Base-by-base conservation (phyloP, 2,888 invertebrate species). In the Linyphia triangularis region DNA sequence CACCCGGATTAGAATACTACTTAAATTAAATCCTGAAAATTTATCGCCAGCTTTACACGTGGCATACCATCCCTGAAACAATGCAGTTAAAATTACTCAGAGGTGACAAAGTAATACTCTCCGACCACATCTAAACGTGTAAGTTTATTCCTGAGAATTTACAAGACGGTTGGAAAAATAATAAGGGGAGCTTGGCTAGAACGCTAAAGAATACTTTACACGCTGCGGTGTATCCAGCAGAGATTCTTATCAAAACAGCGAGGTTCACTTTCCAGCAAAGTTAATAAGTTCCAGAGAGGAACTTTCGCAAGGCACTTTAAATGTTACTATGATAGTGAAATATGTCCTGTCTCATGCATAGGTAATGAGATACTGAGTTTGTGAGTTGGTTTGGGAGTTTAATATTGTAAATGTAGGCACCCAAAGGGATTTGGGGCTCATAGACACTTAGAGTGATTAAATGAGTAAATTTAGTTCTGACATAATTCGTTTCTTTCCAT, bases 71-170 rank as follows among this genome's bases (percentile, higher is more conserved):
- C 16, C 61, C 7, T n/a, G n/a, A 57, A 59, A 28, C 30, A 28
- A 61, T n/a, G 33, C 61, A 33, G 22, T 40, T 24, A 63, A 59
- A 77, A 61, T 63, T 77, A 63, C 61, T 73, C 51, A 19, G 13
- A 28, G 26, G 37, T 40, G 77, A 61, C 61, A 37, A 33, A 77
- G 61, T 77, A 77, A 77, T 77, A 61, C 61, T 26, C 26, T 22
- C 24, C 37, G 37, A 63, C 77, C 37, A 24, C 61, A 59, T 63
- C 13, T 57, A 33, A 61, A 75, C 40, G 59, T 61, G 77, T 37
- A 61, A 63, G 77, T 77, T 77, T 77, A 77, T 77, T 77, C 63
- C 37, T 6, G 24, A 77, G 77, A 77, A 59, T 59, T 22, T n/a
- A 51, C 16, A 5, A 51, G 16, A n/a, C 16, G 37, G 30, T 51